Conservation (phyloP, 2,797 vertebrate species). For the Rhadinocentrus ornatus region DNA sequence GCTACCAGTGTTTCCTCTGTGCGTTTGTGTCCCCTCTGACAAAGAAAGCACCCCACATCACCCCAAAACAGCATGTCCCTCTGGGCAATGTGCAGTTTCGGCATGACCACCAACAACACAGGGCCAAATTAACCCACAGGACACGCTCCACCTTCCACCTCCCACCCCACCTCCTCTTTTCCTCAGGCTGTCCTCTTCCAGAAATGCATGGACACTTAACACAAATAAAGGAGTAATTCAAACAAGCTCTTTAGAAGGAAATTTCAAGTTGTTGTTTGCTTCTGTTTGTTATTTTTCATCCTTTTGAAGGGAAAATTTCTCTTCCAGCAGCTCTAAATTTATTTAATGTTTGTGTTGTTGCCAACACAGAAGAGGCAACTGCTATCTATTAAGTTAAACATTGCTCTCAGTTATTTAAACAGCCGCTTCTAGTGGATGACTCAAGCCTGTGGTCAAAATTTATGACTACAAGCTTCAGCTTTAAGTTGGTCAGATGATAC, state of each 20-base stretch:
- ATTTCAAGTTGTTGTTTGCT: conserved; percentile 47
- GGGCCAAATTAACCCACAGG: conserved; percentile 75
- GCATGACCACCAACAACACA: conserved; percentile 69
- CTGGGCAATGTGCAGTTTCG: conserved; percentile 61
- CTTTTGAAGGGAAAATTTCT: conserved; percentile 51
- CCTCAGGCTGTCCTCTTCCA: conserved; percentile 68
- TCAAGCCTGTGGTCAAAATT: conserved; percentile 51
- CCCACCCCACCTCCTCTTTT: conserved; percentile 19
- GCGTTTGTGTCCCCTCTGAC: conserved; percentile 64
- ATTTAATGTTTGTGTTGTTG: conserved; percentile 59
- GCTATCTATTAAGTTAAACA: conserved; percentile 62
- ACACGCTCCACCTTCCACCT: conserved; percentile 53
- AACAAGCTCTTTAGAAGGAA: conserved; percentile 56
- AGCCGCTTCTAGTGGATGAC: conserved; percentile 47
- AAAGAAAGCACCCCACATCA: conserved; percentile 34
- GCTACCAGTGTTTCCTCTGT: conserved; percentile 85
- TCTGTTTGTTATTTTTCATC: conserved; percentile 51
- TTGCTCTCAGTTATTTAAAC: conserved; percentile 44
- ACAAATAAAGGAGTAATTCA: conserved; percentile 70
- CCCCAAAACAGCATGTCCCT: conserved; percentile 61
- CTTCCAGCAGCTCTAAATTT: conserved; percentile 43
- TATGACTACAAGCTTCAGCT: conserved; percentile 32
- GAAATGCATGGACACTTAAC: conserved; percentile 60
- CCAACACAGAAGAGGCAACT: conserved; percentile 45
- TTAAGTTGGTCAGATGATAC: conserved; percentile 39